Base-by-base conservation (phyloP, 1,140 invertebrate genomes). In the Hylaeus volcanicus region DNA sequence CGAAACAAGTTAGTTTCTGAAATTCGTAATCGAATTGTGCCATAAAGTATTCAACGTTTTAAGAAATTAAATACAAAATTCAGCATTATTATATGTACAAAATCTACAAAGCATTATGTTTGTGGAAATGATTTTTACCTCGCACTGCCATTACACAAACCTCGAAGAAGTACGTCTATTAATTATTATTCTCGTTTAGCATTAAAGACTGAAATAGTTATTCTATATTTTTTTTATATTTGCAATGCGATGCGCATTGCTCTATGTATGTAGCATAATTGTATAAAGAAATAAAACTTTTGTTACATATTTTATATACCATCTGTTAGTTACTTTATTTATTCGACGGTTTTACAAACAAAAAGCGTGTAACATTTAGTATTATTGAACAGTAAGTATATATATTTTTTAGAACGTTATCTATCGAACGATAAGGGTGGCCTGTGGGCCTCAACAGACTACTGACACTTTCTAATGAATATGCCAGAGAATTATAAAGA, bases 161-260 rank as follows among this genome's bases (percentile, higher is more conserved):
- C 86, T 88, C 85, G 80, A 84, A 73, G 64, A 60, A 79, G 77
- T 82, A 82, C 68, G 82, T 84, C 73, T 78, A 86, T 84, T 84
- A 88, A 87, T 77, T 83, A 88, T 84, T 86, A 86, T 83, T 81
- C 79, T 90, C 82, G 56, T 92, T 91, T 90, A 85, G 87, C 77
- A 79, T 85, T 73, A 79, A 92, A 92, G 90, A 93, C 90, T 93
- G 90, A 92, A 89, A 88, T 90, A 87, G 88, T 86, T 76, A 72
- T 82, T 73, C 86, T 89, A 89, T 90, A 90, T 90, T 89, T 90
- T 91, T 92, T 92, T 89, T 90, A 91, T 87, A 91, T 87, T 88
- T 83, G 72, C 84, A 89, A 75, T 69, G 58, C 58, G 79, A 45
- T 73, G 70, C 86, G 79, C 89, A 79, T 71, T 61, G 71, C 78